Base-by-base conservation (phyloP, 2,888 invertebrate species). In the Cylloceria caligata region DNA sequence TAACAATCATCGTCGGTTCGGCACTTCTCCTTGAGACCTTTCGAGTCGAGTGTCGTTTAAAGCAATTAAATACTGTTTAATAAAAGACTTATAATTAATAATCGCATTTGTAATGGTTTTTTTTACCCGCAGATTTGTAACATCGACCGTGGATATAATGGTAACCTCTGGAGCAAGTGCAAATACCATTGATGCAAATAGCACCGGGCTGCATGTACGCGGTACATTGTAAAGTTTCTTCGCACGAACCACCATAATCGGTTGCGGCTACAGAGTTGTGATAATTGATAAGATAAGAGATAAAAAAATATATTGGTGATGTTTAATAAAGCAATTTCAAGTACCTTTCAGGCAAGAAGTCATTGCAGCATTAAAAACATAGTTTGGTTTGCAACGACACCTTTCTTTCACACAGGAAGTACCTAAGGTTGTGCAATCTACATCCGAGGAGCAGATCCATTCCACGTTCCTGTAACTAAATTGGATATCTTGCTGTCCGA, bases 111-210 rank as follows among this genome's bases (percentile, higher is more conserved):
- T n/a, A 6, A 5, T 27, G 30, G 5, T 19, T 47, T 19, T n/a
- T 60, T 79, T 81, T 76, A 90, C 90, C 89, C 47, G 85, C 67
- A n/a, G 89, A 85, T n/a, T 45, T 68, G 27, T 85, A 85, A 71
- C 91, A 91, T 68, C 81, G 84, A 3, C 90, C 90, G 57, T 89
- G 89, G 4, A 88, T 55, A 69, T 91, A 91, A 73, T 91, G 88
- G 69, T 87, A 91, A 39, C 88, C 88, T 3, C 81, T 42, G 11
- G 55, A 52, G 75, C 90, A 91, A 3, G 36, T 73, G 73, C 90
- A 90, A 19, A 11, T 42, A 21, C 82, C 75, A n/a, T 86, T 55
- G 3, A 74, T 62, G 67, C 90, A 91, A 34, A 45, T 69, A 30
- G 82, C 89, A 71, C 90, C 90, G 4, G 60, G 73, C 3, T 74